phyloP scores from a whole-genome alignment of 1,140 invertebrate species.

The Trachelipus rathkii region DNA sequence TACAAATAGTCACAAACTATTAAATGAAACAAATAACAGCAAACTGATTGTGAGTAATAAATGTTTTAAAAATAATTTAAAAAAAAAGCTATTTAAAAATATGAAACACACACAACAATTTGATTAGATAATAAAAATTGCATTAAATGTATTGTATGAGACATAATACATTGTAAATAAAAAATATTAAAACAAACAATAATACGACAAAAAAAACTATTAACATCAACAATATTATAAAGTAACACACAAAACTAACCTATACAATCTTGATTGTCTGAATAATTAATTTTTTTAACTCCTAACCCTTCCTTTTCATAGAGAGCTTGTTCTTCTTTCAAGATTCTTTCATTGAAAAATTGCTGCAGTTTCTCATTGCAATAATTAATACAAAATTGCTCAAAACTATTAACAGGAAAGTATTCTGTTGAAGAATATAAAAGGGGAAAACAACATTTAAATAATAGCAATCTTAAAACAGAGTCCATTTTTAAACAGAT shows the following conservation, averaged over 20 bases:
- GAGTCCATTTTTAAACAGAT: not conserved
- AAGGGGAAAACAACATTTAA: not conserved
- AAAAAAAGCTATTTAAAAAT: too few relatives aligned
- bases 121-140: not conserved
- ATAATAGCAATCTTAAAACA: too few relatives aligned
- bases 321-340: conserved; percentile 90
- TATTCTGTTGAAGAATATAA: conserved; percentile 64
- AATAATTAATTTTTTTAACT: conserved; percentile 88
- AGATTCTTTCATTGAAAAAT: conserved; percentile 91
- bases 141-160: not conserved
- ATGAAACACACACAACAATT: not conserved
- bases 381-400: conserved; percentile 70
- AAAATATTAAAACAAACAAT: not conserved
- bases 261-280: conserved; percentile 96
- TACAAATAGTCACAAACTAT: too few relatives aligned
- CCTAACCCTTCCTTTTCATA: conserved; percentile 90
- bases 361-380: conserved; percentile 76
- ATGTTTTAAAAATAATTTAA: too few relatives aligned
- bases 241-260: conserved; percentile 54
- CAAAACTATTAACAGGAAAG: conserved; percentile 91
- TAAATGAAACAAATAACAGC: too few relatives aligned
- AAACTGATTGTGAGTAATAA: too few relatives aligned
- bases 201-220: conserved; percentile 35
- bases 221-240: conserved; percentile 28
- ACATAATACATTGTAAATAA: not conserved